Evolutionary conservation across 2,888 invertebrate species (phyloP).

Genomic region (Anticlea derivata): DNA sequence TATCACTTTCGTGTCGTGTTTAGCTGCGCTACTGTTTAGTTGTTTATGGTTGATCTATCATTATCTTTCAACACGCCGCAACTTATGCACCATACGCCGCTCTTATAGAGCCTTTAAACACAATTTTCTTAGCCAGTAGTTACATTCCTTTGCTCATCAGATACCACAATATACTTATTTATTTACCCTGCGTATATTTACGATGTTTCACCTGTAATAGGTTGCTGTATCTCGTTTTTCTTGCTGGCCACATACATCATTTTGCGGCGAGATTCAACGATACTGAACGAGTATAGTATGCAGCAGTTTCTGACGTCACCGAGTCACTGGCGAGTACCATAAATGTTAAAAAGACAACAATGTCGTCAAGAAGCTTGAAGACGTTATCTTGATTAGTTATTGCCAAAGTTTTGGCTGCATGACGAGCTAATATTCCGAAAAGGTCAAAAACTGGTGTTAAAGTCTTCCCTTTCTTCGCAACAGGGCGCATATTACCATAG

Average conservation of each 20-base stretch:
- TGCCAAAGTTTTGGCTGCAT: too few species aligned
- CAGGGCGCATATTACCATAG: constrained; percentile 73
- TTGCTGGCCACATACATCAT: constrained; percentile 69
- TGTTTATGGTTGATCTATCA: constrained; percentile 42
- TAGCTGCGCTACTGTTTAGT: constrained; percentile 11
- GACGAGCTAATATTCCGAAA: too few species aligned
- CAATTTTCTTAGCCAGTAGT: constrained; percentile 66
- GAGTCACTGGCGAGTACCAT: neutral
- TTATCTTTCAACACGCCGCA: constrained; percentile 78
- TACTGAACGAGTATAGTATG: constrained; percentile 46
- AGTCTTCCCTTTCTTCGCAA: constrained; percentile 57
- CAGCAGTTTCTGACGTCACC: neutral
- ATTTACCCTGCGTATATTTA: constrained; percentile 79
- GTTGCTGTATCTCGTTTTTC: constrained; percentile 72
- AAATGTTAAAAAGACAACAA: neutral
- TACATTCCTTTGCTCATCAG: constrained; percentile 72
- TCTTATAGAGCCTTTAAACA: constrained; percentile 75
- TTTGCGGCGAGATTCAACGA: constrained; percentile 60
- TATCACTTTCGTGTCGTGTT: neutral
- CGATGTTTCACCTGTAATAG: constrained; percentile 76
- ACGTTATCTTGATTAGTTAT: too few species aligned
- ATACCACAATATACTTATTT: constrained; percentile 78
- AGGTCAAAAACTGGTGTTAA: neutral
- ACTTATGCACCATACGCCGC: constrained; percentile 71
- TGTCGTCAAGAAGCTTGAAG: too few species aligned